Conservation (phyloP, 2,797 vertebrate genomes). For the Neostethus bicornis region DNA sequence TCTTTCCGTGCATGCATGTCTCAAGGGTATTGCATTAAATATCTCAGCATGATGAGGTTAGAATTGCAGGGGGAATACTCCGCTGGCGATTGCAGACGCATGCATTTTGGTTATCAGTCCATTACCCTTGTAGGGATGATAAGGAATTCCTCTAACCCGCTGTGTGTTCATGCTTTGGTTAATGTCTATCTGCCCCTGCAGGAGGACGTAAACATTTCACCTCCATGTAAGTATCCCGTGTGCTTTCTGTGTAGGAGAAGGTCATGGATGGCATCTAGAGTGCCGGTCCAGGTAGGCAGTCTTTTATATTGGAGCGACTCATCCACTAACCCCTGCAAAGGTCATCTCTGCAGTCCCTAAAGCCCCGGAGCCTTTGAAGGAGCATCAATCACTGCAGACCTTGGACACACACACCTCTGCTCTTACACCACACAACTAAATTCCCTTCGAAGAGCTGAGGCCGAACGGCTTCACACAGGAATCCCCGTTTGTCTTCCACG, state of each 20-base stretch:
- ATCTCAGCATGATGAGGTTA: constrained; percentile 41
- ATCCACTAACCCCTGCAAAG: constrained; percentile 66
- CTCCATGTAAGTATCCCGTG: constrained; percentile 28
- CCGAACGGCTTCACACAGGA: constrained; percentile 11
- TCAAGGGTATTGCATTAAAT: constrained; percentile 33
- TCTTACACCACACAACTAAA: constrained; percentile 33
- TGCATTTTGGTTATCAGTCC: constrained; percentile 48
- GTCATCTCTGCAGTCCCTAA: constrained; percentile 64
- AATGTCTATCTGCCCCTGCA: constrained; percentile 6
- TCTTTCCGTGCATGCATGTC: constrained; percentile 4
- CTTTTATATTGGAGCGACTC: constrained; percentile 54
- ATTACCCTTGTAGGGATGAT: constrained; percentile 47
- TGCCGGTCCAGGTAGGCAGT: constrained; percentile 53
- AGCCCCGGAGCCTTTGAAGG: constrained; percentile 64
- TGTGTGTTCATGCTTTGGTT: not conserved
- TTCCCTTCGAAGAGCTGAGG: constrained; percentile 30
- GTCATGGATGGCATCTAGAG: constrained; percentile 46
- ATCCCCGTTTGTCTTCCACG: constrained; percentile 11
- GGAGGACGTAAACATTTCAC: not conserved
- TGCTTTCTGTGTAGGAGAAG: constrained; percentile 51
- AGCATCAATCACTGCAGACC: constrained; percentile 72
- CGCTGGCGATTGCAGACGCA: constrained; percentile 16
- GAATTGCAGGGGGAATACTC: constrained; percentile 35
- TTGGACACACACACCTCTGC: constrained; percentile 44
- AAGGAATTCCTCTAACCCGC: constrained; percentile 36